Percentiles rank a stretch among this genome's conserved stretches.
phyloP scores from a whole-genome alignment of 2,113 vertebrate genomes.

The Rhodinocichla rosea region DNA sequence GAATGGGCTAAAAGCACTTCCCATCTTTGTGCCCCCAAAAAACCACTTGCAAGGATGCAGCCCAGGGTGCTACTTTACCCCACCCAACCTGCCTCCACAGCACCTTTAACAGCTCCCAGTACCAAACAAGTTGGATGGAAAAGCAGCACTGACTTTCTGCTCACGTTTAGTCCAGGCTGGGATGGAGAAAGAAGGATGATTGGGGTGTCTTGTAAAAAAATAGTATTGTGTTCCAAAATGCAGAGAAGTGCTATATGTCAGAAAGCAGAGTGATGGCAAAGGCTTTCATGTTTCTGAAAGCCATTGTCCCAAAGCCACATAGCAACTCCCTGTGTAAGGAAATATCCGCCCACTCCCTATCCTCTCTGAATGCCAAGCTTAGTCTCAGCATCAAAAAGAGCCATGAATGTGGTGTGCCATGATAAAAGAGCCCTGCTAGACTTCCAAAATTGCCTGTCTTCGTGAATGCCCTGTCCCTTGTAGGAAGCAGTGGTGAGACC shows the following conservation, averaged over 20 bases:
- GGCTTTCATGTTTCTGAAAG: neutral
- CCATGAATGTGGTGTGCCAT: neutral
- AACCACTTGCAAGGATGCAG: neutral
- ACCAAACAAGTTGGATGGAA: neutral
- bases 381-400: neutral
- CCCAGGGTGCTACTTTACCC: neutral
- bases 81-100: neutral
- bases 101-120: neutral
- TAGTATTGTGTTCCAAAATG: neutral
- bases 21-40: neutral
- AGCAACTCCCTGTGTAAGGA: neutral
- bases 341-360: neutral
- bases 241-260: neutral
- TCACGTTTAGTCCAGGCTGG: neutral
- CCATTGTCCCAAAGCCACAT: neutral
- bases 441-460: neutral
- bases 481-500: neutral
- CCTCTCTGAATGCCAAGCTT: neutral
- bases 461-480: neutral
- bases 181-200: neutral
- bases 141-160: neutral
- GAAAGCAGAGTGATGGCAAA: neutral
- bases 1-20: neutral
- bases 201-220: neutral
- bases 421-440: neutral